Evolutionary conservation across 2,888 invertebrate genomes (phyloP).

Genomic region (Norana najaformis): DNA sequence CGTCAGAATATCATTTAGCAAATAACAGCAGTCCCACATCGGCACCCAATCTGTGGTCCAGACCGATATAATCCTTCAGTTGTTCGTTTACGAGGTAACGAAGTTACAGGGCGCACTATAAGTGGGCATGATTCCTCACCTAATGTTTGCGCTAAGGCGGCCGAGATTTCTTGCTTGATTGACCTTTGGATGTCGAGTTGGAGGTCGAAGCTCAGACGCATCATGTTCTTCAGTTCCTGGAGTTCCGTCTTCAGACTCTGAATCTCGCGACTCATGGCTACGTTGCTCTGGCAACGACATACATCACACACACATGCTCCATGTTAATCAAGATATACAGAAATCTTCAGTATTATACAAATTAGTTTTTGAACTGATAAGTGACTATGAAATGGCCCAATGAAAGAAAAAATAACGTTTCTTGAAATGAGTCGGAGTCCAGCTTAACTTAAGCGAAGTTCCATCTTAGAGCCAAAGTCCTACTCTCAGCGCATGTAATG

Average conservation of each 20-base stretch:
- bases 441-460: not conserved
- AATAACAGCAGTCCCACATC: too few relatives aligned
- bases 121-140: not conserved
- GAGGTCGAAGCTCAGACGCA: slow-evolving; percentile 58
- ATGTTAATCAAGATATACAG: not conserved
- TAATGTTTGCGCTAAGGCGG: slow-evolving; percentile 38
- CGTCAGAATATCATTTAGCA: too few relatives aligned
- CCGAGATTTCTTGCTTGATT: slow-evolving; percentile 61
- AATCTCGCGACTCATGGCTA: slow-evolving; percentile 54
- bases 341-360: not conserved
- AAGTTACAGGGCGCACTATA: not conserved
- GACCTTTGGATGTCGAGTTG: slow-evolving; percentile 61
- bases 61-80: not conserved
- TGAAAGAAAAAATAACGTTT: not conserved
- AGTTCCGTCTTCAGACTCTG: slow-evolving; percentile 55
- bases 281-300: slow-evolving; percentile 50
- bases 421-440: not conserved
- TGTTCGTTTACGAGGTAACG: not conserved
- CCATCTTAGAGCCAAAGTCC: not conserved
- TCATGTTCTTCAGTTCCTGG: slow-evolving; percentile 58
- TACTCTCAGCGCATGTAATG: not conserved
- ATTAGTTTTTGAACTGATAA: not conserved
- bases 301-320: not conserved
- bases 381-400: not conserved
- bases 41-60: too few relatives aligned